Evolutionary conservation across 1,140 invertebrate species (phyloP).

Genomic region (Drosophila athabasca): DNA sequence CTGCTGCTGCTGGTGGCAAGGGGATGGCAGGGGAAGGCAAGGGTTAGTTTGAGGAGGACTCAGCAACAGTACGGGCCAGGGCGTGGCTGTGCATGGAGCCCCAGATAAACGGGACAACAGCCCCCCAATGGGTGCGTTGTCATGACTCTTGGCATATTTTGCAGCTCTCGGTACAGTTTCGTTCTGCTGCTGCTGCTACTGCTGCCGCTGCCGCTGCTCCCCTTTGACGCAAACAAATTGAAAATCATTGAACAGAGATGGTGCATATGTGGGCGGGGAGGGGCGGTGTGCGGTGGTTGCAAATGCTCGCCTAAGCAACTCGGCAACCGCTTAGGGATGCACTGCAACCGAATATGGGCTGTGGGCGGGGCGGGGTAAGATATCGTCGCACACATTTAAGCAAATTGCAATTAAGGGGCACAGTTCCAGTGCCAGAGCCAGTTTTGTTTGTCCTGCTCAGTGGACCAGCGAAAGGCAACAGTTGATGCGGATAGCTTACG

Average conservation of each 20-base stretch:
- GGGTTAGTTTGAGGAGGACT: not conserved
- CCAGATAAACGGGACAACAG: slow-evolving; percentile 34
- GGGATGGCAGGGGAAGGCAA: not conserved
- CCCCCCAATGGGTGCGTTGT: slow-evolving; percentile 12
- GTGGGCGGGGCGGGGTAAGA: slow-evolving; percentile 44
- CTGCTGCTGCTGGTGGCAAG: not conserved
- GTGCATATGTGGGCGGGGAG: not conserved
- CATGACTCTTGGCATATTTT: slow-evolving; percentile 64
- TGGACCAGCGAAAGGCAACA: too few relatives aligned
- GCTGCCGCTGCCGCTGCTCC: not conserved
- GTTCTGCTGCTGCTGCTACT: slow-evolving; percentile 6
- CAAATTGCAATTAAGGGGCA: slow-evolving; percentile 76
- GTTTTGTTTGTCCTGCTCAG: not conserved
- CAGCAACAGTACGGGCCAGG: not conserved
- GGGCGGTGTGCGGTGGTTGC: not conserved
- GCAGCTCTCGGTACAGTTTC: slow-evolving; percentile 58
- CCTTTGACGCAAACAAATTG: slow-evolving; percentile 75
- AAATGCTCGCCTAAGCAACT: slow-evolving; percentile 7
- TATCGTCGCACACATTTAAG: slow-evolving; percentile 76
- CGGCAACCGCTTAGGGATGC: not conserved
- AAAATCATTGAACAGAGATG: slow-evolving; percentile 72
- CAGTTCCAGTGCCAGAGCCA: slow-evolving; percentile 31
- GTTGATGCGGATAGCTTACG: too few relatives aligned
- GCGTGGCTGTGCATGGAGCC: slow-evolving; percentile 6
- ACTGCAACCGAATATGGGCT: not conserved